Conservation (phyloP, 2,888 invertebrate species). For the Yponomeuta evonymella region DNA sequence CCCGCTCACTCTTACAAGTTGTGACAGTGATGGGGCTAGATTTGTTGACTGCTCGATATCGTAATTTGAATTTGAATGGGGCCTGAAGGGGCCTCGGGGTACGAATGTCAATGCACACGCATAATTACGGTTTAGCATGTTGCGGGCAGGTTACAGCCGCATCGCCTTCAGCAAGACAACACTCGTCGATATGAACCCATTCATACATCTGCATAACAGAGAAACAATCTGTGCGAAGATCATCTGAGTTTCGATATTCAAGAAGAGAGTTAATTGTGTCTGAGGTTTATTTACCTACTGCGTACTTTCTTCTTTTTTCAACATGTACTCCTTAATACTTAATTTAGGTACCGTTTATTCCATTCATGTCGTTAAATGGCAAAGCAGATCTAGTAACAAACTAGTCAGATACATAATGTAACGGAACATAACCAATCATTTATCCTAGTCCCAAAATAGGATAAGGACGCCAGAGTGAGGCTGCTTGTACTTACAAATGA, state of each 20-base stretch:
- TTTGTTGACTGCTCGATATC: background rate
- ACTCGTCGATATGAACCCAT: constrained; percentile 29
- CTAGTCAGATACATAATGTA: too few species aligned
- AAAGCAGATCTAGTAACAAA: too few species aligned
- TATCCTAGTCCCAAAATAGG: too few species aligned
- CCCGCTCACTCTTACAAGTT: background rate
- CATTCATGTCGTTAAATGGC: too few species aligned
- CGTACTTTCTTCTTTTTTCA: too few species aligned
- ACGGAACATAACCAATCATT: too few species aligned
- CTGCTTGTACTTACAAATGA: too few species aligned
- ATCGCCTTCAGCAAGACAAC: constrained; percentile 8
- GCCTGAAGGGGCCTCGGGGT: background rate
- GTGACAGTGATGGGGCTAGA: background rate
- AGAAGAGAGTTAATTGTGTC: too few species aligned
- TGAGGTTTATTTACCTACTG: too few species aligned
- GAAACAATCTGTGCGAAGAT: constrained; percentile 38
- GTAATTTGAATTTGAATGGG: background rate
- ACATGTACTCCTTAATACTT: too few species aligned
- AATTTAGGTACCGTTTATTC: too few species aligned
- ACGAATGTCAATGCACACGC: constrained; percentile 1
- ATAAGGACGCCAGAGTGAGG: too few species aligned
- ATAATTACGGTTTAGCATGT: constrained; percentile 11
- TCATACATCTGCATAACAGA: constrained; percentile 59
- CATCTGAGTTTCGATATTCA: background rate
- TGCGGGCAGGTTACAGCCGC: constrained; percentile 8